Percentiles rank a stretch among this genome's conserved stretches.
phyloP scores from a whole-genome alignment of 1,140 invertebrate genomes.

The Ceratina australensis region DNA sequence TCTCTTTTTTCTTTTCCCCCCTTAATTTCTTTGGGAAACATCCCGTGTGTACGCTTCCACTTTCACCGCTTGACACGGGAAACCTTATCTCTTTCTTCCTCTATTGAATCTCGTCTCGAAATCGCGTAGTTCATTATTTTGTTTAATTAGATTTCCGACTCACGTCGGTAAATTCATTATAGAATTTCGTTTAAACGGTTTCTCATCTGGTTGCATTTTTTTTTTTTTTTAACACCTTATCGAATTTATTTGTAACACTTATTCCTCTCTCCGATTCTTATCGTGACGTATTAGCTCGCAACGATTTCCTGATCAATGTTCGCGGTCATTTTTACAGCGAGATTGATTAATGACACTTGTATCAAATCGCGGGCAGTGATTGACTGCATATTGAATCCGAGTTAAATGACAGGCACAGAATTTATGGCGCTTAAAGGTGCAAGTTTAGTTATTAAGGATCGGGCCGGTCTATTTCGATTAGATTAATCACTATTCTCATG shows the following conservation, averaged over 20 bases:
- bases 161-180: too few species aligned
- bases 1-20: background rate
- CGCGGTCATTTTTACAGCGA: conserved; percentile 2
- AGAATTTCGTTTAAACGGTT: too few species aligned
- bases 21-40: conserved; percentile 43
- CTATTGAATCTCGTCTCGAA: too few species aligned
- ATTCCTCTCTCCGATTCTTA: background rate
- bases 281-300: background rate
- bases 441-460: conserved; percentile 16
- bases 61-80: background rate
- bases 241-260: too few species aligned
- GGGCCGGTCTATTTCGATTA: background rate
- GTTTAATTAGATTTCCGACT: too few species aligned
- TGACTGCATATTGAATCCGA: conserved; percentile 9
- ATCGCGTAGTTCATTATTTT: background rate
- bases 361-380: background rate
- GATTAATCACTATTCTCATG: background rate
- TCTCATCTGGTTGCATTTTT: too few species aligned
- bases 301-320: background rate
- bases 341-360: conserved; percentile 23
- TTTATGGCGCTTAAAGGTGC: background rate
- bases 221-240: background rate
- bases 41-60: background rate
- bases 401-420: conserved; percentile 9
- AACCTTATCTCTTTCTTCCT: background rate